phyloP scores from a whole-genome alignment of 2,797 vertebrate species.

The Poecilia gillii region DNA sequence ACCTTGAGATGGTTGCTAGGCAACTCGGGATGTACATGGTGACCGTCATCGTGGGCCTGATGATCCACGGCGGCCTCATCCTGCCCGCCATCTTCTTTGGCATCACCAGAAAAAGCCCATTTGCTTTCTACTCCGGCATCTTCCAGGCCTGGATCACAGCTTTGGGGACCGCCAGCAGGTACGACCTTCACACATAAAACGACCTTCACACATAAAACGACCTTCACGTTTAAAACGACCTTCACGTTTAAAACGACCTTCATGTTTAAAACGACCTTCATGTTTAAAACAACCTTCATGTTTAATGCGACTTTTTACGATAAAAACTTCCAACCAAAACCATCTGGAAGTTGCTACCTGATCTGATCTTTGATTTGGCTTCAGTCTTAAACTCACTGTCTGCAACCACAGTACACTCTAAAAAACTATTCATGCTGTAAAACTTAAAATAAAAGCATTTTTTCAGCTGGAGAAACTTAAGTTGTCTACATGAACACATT shows the following conservation, averaged over 20 bases:
- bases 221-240: background rate
- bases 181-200: conserved; percentile 7
- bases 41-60: conserved; percentile 85
- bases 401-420: background rate
- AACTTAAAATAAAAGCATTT: too few species aligned
- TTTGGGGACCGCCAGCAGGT: conserved; percentile 89
- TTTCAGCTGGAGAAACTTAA: too few species aligned
- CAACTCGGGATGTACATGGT: conserved; percentile 91
- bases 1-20: conserved; percentile 83
- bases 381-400: conserved; percentile 29
- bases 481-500: too few species aligned
- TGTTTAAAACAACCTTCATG: too few species aligned
- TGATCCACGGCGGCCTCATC: conserved; percentile 86
- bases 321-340: conserved; percentile 2
- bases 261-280: too few species aligned
- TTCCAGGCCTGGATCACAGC: conserved; percentile 91
- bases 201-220: too few species aligned
- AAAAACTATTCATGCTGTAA: too few species aligned
- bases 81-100: conserved; percentile 85
- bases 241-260: conserved; percentile 3
- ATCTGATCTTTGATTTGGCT: conserved; percentile 33
- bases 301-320: rapidly evolving
- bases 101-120: conserved; percentile 84
- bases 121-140: conserved; percentile 84
- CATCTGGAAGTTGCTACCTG: conserved; percentile 25